Evolutionary conservation across 2,797 vertebrate species (phyloP).

Genomic region (Podarcis lilfordi): DNA sequence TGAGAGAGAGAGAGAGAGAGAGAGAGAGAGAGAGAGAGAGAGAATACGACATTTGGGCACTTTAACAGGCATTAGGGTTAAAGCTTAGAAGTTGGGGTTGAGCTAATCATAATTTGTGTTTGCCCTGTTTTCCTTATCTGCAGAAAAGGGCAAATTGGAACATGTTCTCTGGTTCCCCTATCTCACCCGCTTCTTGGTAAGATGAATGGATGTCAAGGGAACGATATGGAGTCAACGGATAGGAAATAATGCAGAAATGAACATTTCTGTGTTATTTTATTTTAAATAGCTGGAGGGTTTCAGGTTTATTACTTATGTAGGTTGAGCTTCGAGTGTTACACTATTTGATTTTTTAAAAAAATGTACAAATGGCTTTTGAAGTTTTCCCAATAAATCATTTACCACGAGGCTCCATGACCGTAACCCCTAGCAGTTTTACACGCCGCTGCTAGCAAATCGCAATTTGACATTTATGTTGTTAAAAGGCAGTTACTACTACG

Average conservation of each 20-base stretch:
- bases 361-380: slow-evolving; percentile 12
- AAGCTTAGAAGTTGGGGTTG: neutral
- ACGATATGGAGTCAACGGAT: slow-evolving; percentile 1
- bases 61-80: neutral
- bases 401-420: neutral
- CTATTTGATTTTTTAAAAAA: neutral
- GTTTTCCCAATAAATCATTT: slow-evolving; percentile 30
- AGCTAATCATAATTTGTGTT: neutral
- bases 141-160: neutral
- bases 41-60: neutral
- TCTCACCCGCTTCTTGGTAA: neutral
- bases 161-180: neutral
- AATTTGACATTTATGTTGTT: slow-evolving; percentile 8
- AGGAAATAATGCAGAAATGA: neutral
- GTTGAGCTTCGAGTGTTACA: neutral
- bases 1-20: too few species aligned
- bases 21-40: too few species aligned
- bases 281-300: slow-evolving; percentile 19
- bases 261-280: slow-evolving; percentile 10
- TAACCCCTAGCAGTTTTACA: neutral
- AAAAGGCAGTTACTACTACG: neutral
- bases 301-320: slow-evolving; percentile 6
- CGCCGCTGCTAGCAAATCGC: slow-evolving; percentile 1
- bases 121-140: neutral
- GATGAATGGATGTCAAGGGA: slow-evolving; percentile 1